A percentile compares a stretch with the other conserved stretches of the same genome.
Evolutionary conservation across 2,888 invertebrate species (phyloP).

Genomic region (Drosophila setosimentum): DNA sequence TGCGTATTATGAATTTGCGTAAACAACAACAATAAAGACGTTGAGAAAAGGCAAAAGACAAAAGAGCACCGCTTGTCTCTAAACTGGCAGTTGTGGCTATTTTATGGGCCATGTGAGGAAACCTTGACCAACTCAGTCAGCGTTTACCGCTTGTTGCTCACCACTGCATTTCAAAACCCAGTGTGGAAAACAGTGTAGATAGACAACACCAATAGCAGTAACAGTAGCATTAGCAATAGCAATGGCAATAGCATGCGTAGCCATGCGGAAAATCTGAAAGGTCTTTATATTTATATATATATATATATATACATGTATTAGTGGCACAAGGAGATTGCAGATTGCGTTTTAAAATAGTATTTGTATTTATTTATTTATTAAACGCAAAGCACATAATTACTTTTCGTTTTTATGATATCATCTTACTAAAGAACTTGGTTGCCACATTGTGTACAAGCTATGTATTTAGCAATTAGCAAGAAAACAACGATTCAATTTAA

Average conservation of each 20-base stretch:
- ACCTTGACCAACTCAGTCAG: slow-evolving; percentile 77
- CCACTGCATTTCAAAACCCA: slow-evolving; percentile 70
- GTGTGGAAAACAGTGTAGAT: slow-evolving; percentile 40
- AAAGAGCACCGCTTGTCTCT: slow-evolving; percentile 50
- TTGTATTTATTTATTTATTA: slow-evolving; percentile 54
- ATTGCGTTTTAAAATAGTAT: slow-evolving; percentile 36
- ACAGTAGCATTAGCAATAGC: not conserved
- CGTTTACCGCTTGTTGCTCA: slow-evolving; percentile 47
- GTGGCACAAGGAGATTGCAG: slow-evolving; percentile 48
- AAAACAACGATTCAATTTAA: slow-evolving; percentile 32
- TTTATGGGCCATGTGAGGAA: slow-evolving; percentile 60
- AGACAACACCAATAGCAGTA: slow-evolving; percentile 18
- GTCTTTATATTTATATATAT: slow-evolving; percentile 23
- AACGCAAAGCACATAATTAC: slow-evolving; percentile 45
- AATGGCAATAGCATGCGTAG: slow-evolving; percentile 48
- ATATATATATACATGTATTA: not conserved
- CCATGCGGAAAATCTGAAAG: slow-evolving; percentile 78
- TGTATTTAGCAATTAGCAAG: slow-evolving; percentile 53
- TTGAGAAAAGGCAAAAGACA: slow-evolving; percentile 19
- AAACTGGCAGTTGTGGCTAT: slow-evolving; percentile 47
- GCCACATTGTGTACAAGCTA: slow-evolving; percentile 14
- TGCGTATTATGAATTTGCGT: slow-evolving; percentile 60
- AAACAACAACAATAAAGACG: slow-evolving; percentile 33
- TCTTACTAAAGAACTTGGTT: slow-evolving; percentile 38
- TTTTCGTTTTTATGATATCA: slow-evolving; percentile 52